Conservation (phyloP, 2,888 invertebrate species). For the Parelbella ahira region DNA sequence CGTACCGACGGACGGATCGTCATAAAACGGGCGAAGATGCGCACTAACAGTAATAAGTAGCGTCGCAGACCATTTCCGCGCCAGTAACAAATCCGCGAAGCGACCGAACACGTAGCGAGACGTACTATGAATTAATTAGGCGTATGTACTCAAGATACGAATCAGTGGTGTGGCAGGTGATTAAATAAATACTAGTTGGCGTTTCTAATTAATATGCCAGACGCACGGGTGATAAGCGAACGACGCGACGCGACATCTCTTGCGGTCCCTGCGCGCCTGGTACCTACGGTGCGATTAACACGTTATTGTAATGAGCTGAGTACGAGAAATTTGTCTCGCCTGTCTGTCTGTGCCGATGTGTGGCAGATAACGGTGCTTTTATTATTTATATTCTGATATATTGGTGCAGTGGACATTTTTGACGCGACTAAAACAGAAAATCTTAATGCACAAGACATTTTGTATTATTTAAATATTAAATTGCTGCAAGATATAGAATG, state of each 20-base stretch:
- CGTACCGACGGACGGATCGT: too few species aligned
- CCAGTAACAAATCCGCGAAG: conserved; percentile 36
- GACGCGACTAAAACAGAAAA: too few species aligned
- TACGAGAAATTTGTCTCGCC: conserved; percentile 51
- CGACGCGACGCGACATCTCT: conserved; percentile 57
- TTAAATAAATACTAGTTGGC: conserved; percentile 75
- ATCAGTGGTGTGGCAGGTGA: conserved; percentile 70
- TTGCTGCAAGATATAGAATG: too few species aligned
- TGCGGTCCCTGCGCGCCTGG: conserved; percentile 54
- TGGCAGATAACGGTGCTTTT: conserved; percentile 11
- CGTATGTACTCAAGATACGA: conserved; percentile 60
- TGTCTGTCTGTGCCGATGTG: conserved; percentile 31
- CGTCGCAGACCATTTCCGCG: conserved; percentile 18
- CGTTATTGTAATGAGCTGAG: conserved; percentile 50
- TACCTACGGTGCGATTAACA: conserved; percentile 53
- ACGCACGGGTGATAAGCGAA: conserved; percentile 63
- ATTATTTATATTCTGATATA: too few species aligned
- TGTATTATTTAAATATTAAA: too few species aligned
- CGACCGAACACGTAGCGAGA: conserved; percentile 42
- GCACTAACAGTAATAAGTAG: too few species aligned
- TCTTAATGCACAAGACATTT: too few species aligned
- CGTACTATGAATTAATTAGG: conserved; percentile 67
- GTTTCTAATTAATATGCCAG: conserved; percentile 76
- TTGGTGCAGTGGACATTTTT: too few species aligned
- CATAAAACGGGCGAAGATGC: too few species aligned